phyloP scores from a whole-genome alignment of 1,140 invertebrate genomes.

The Venturia canescens region DNA sequence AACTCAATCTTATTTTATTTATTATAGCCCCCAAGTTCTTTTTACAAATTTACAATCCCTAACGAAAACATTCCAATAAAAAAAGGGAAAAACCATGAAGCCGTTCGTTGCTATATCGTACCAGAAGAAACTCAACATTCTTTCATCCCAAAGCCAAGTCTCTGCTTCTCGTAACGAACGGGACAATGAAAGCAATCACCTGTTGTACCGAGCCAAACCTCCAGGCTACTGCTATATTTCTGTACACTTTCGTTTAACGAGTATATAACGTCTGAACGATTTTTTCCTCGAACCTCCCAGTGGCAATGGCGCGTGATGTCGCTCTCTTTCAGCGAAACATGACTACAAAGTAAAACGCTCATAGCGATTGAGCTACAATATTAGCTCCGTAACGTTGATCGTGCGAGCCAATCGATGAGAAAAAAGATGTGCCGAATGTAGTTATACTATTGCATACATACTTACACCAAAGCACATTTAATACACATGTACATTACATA shows the following conservation, averaged over 20 bases:
- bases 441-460: conserved; percentile 15
- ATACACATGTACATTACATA: background rate
- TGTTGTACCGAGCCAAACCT: too few species aligned
- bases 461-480: background rate
- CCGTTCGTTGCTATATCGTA: too few species aligned
- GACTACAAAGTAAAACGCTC: background rate
- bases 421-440: conserved; percentile 34
- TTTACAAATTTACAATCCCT: background rate
- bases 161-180: too few species aligned
- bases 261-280: background rate
- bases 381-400: conserved; percentile 33
- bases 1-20: conserved; percentile 9
- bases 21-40: background rate
- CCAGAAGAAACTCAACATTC: too few species aligned
- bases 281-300: conserved; percentile 14
- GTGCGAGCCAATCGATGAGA: conserved; percentile 29
- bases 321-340: conserved; percentile 19
- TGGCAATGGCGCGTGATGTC: conserved; percentile 32
- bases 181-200: too few species aligned
- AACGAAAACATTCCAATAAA: too few species aligned
- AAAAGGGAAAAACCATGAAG: too few species aligned
- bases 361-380: background rate
- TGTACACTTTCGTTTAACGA: conserved; percentile 9
- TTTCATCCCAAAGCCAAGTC: too few species aligned
- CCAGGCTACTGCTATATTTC: too few species aligned